phyloP scores from a whole-genome alignment of 2,113 vertebrate species.

The Cacatua alba region DNA sequence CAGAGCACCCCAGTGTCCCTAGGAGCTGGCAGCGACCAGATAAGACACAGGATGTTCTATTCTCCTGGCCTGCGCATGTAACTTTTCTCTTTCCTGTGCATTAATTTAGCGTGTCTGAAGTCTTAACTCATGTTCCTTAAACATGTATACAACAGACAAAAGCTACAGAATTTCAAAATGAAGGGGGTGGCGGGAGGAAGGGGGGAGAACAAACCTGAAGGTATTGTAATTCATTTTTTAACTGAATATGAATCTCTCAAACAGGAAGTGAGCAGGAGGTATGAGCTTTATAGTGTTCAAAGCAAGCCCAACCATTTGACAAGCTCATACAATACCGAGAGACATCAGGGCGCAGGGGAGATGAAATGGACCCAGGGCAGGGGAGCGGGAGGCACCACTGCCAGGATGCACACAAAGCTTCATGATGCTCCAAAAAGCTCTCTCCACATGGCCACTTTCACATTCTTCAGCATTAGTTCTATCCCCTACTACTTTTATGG shows the following conservation, averaged over 20 bases:
- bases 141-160: not conserved
- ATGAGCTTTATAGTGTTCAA: not conserved
- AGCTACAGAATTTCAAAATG: not conserved
- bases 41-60: accelerated
- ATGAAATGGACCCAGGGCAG: not conserved
- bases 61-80: accelerated
- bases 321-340: accelerated
- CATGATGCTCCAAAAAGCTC: not conserved
- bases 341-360: not conserved
- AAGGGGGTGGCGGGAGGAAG: not conserved
- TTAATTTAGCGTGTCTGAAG: not conserved
- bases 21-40: not conserved
- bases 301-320: not conserved
- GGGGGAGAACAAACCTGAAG: not conserved
- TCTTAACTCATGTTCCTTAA: not conserved
- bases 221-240: not conserved
- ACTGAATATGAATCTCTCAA: not conserved
- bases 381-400: accelerated
- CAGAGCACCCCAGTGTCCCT: not conserved
- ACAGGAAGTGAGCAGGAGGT: not conserved
- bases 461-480: not conserved
- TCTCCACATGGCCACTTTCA: not conserved
- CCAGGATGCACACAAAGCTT: not conserved
- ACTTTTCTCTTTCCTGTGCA: not conserved
- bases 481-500: not conserved